Percentiles rank a stretch among this genome's conserved stretches.
phyloP scores from a whole-genome alignment of 2,888 invertebrate species.

The Heliconius cydno region DNA sequence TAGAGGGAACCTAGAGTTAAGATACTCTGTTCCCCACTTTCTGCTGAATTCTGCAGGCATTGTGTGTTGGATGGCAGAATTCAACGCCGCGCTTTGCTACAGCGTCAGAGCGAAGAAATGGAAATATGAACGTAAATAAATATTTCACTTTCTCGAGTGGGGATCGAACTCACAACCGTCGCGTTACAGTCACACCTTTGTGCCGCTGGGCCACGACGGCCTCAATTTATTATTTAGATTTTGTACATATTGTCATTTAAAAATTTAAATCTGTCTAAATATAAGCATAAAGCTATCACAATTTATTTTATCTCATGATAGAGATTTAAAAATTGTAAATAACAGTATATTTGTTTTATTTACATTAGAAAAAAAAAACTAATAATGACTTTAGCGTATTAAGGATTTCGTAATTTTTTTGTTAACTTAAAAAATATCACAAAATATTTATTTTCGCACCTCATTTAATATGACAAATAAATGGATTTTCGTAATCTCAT shows the following conservation, averaged over 20 bases:
- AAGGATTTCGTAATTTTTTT: neutral
- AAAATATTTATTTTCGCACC: constrained; percentile 14
- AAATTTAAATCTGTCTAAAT: neutral
- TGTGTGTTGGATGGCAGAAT: too few relatives aligned
- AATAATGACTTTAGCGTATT: neutral
- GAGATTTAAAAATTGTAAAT: neutral
- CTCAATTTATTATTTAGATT: neutral
- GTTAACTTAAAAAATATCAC: neutral
- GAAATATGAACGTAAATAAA: too few relatives aligned
- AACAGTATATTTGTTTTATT: neutral
- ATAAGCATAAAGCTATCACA: neutral
- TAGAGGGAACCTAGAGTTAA: too few relatives aligned
- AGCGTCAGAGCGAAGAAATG: too few relatives aligned
- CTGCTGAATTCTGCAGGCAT: too few relatives aligned
- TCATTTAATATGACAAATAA: constrained; percentile 31
- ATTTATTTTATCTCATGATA: too few relatives aligned
- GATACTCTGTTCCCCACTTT: too few relatives aligned
- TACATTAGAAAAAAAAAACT: neutral
- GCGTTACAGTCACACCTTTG: too few relatives aligned
- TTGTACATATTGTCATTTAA: neutral
- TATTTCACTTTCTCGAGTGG: too few relatives aligned
- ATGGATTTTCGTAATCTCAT: constrained; percentile 56
- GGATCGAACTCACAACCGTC: too few relatives aligned
- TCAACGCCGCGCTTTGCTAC: too few relatives aligned
- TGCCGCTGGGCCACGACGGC: too few relatives aligned